Evolutionary conservation across 2,113 vertebrate species (phyloP).

Genomic region (Leucosticte australis): DNA sequence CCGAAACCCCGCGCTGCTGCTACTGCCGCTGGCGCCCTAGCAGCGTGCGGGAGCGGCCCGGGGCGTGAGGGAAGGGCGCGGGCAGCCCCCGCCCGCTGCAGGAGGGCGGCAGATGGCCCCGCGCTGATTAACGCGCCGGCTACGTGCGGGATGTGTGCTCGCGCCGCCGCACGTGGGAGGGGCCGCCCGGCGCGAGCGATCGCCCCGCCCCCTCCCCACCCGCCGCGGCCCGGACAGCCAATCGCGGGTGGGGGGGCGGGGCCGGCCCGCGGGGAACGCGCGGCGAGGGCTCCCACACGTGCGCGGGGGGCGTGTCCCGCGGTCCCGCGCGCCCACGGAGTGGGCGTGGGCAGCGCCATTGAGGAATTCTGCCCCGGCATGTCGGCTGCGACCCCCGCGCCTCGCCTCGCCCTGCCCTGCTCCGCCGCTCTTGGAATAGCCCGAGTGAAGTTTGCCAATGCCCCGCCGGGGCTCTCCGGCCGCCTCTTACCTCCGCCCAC

Average conservation of each 20-base stretch:
- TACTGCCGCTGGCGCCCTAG: neutral
- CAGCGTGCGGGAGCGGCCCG: neutral
- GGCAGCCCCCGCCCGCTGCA: neutral
- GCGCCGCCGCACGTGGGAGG: conserved; percentile 37
- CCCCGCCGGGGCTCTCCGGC: too few species aligned
- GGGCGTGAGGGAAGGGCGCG: neutral
- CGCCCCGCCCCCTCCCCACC: neutral
- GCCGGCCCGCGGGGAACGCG: neutral
- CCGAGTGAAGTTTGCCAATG: neutral
- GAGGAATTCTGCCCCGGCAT: conserved; percentile 43
- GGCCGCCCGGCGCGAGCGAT: neutral
- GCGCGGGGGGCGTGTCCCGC: neutral
- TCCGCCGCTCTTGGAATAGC: neutral
- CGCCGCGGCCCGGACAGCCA: accelerated
- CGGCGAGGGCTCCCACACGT: neutral
- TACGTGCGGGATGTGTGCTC: conserved; percentile 67
- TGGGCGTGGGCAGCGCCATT: conserved; percentile 76
- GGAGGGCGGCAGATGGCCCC: neutral
- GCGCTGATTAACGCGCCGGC: neutral
- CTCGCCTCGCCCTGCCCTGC: neutral
- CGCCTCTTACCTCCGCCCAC: too few species aligned
- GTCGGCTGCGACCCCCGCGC: neutral
- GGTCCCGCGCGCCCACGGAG: neutral
- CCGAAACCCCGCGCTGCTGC: neutral
- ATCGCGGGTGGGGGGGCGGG: neutral